phyloP scores from a whole-genome alignment of 2,113 vertebrate genomes.

The Helogale parvula region DNA sequence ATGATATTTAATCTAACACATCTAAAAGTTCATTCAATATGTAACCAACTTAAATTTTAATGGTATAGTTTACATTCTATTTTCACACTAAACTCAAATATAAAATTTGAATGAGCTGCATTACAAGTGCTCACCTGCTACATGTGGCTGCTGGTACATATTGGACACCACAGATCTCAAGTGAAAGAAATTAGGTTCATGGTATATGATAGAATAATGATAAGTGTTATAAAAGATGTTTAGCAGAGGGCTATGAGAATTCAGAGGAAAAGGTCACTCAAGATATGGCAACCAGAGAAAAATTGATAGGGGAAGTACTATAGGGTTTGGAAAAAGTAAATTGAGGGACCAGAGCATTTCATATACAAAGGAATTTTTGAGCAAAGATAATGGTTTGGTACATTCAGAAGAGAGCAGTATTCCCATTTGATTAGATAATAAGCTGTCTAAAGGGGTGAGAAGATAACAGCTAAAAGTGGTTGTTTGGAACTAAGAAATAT shows the following conservation, averaged over 20 bases:
- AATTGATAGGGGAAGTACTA: neutral
- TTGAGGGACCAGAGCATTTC: neutral
- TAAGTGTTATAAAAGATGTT: neutral
- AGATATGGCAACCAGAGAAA: neutral
- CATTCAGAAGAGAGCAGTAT: neutral
- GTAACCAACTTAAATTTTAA: neutral
- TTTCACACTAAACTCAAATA: neutral
- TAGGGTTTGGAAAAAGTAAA: neutral
- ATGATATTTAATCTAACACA: neutral
- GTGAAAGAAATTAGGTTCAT: neutral
- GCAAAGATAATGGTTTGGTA: neutral
- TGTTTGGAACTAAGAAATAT: conserved; percentile 22
- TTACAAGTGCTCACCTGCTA: neutral
- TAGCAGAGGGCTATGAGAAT: neutral
- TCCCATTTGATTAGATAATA: conserved; percentile 16
- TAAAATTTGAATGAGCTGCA: neutral
- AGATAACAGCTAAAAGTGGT: neutral
- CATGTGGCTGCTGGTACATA: neutral
- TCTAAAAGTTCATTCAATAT: neutral
- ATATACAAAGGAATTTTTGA: neutral
- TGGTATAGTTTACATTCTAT: neutral
- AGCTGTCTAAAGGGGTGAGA: neutral
- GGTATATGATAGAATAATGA: neutral
- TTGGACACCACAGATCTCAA: neutral
- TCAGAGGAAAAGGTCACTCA: neutral